Conservation (phyloP, 2,888 invertebrate genomes). For the Heteromyza rotundicornis region DNA sequence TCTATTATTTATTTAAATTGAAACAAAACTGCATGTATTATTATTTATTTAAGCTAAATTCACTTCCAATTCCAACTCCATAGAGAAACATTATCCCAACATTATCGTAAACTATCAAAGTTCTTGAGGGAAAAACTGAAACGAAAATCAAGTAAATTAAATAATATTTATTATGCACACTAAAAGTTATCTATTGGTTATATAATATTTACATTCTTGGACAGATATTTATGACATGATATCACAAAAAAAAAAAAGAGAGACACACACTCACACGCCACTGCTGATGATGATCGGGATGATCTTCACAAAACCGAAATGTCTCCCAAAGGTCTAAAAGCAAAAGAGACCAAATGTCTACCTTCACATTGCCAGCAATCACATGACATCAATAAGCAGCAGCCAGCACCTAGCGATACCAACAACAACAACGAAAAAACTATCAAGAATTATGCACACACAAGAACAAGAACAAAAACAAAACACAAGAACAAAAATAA, state of each 20-base stretch:
- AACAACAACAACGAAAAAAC: not conserved
- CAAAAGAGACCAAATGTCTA: constrained; percentile 45
- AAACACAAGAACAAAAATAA: too few relatives aligned
- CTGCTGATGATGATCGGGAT: not conserved
- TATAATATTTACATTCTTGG: constrained; percentile 31
- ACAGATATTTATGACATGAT: constrained; percentile 55
- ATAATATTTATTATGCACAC: not conserved
- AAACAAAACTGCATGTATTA: too few relatives aligned
- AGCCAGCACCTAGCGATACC: not conserved
- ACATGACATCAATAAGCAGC: not conserved
- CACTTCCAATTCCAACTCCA: too few relatives aligned
- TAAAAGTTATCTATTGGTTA: not conserved
- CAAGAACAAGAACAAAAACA: constrained; percentile 31
- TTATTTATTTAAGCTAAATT: too few relatives aligned
- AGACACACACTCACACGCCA: not conserved
- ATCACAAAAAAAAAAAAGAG: constrained; percentile 38
- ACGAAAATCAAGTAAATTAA: too few relatives aligned
- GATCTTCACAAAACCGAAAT: constrained; percentile 24
- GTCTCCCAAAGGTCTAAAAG: constrained; percentile 41
- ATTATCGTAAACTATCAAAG: too few relatives aligned
- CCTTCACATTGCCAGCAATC: constrained; percentile 16
- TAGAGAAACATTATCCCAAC: too few relatives aligned
- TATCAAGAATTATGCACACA: constrained; percentile 17
- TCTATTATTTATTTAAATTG: too few relatives aligned
- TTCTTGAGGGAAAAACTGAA: too few relatives aligned